Evolutionary conservation across 2,113 vertebrate species (phyloP).

Genomic region (Apistogramma diplotaenia): DNA sequence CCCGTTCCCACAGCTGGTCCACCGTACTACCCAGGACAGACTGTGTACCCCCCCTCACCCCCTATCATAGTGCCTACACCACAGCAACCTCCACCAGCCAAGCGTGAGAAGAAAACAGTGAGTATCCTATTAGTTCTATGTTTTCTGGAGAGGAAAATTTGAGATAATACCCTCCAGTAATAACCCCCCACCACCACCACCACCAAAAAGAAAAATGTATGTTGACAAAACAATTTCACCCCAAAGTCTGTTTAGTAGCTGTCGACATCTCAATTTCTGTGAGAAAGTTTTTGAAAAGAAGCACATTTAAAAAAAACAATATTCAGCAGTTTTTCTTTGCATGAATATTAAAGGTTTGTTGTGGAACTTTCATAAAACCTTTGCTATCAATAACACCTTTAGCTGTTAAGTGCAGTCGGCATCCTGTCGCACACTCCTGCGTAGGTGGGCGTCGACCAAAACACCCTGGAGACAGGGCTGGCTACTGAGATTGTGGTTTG

Average conservation of each 20-base stretch:
- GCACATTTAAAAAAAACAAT: too few relatives aligned
- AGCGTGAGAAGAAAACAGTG: constrained; percentile 98
- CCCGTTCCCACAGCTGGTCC: constrained; percentile 76
- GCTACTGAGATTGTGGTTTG: background rate
- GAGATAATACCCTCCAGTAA: background rate
- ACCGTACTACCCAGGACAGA: constrained; percentile 90
- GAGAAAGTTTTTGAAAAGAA: too few relatives aligned
- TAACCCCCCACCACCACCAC: too few relatives aligned
- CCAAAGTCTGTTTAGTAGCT: background rate
- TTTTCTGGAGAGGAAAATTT: background rate
- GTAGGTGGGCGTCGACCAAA: background rate
- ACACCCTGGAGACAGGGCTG: background rate
- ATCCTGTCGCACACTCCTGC: background rate
- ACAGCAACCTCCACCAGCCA: constrained; percentile 88
- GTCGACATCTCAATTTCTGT: too few relatives aligned
- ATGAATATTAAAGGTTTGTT: background rate
- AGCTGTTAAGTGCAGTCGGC: background rate
- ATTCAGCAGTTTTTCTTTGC: background rate
- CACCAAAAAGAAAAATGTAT: too few relatives aligned
- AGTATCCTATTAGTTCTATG: constrained; percentile 62
- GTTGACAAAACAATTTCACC: background rate
- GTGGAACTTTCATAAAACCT: background rate
- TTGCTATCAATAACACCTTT: background rate
- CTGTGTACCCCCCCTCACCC: constrained; percentile 89
- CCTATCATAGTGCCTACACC: constrained; percentile 98